Base-by-base conservation (phyloP, 2,113 vertebrate genomes). In the Kryptolebias marmoratus region DNA sequence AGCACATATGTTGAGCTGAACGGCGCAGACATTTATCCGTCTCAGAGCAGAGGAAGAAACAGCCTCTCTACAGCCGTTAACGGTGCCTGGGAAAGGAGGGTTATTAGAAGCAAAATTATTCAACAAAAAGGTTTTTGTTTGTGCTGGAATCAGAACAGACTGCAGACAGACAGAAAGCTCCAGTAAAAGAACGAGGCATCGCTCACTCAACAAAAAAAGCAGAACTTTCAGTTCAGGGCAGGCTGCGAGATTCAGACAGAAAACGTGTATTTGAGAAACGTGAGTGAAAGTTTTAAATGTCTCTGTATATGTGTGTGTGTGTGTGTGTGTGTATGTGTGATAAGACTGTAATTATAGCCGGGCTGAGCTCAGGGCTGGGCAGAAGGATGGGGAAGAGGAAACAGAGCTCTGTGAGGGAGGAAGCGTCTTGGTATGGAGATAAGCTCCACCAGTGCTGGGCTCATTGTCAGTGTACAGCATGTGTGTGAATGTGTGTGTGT, bases 321-420 rank as follows among this genome's bases (percentile, higher is more conserved):
- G 78, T 88, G 84, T 84, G 83, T 86, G 75, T 85, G 80, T 88
- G 83, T 84, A 80, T 88, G 75, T 83, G 84, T 81, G 92, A 93
- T 91, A 92, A 92, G 91, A 86, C 85, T 82, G 87, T 92, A 93
- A 91, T 93, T 93, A 94, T 80, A 87, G 87, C 85, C 81, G 90
- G 79, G 85, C 80, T 85, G 85, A 87, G 88, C 88, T 89, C 81
- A 75, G 85, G 87, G 84, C 87, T 83, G 89, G 89, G 89, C 82
- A 90, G 86, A 85, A 77, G 84, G 84, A 90, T 85, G 86, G 83
- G 87, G 85, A 82, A 86, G 87, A 84, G 89, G 88, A 89, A 91
- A 89, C 86, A 88, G 87, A 90, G 83, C 87, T 82, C 87, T 85
- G 86, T 71, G 84, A 87, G 80, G 84, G 86, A 88, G 90, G 90